Evolutionary conservation across 30 jellyfish, hydroid and myxozoan genomes (phyloP).

Genomic region (Phacellophora camtschatica): DNA sequence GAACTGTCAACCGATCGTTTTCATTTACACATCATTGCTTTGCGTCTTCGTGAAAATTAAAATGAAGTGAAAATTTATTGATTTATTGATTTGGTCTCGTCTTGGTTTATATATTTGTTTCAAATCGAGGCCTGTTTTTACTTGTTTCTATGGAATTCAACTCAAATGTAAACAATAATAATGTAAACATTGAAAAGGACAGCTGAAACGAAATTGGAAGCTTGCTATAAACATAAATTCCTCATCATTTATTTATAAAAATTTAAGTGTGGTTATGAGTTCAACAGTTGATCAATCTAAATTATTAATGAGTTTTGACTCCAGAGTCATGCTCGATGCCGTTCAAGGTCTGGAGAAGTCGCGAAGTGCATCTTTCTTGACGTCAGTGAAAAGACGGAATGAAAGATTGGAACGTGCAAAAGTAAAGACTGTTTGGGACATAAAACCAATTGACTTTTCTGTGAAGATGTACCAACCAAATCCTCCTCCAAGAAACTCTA

Average conservation of each 20-base stretch:
- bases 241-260: background rate
- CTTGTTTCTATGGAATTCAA: too few species aligned
- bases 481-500: slow-evolving; percentile 32
- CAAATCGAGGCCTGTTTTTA: too few species aligned
- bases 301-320: slow-evolving; percentile 26
- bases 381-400: background rate
- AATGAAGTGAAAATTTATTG: too few species aligned
- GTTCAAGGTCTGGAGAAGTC: slow-evolving; percentile 49
- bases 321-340: slow-evolving; percentile 36
- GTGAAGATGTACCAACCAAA: slow-evolving; percentile 37
- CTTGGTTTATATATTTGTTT: too few species aligned
- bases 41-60: too few species aligned
- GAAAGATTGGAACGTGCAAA: background rate
- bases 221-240: too few species aligned
- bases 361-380: slow-evolving; percentile 10
- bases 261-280: background rate
- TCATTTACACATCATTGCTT: too few species aligned
- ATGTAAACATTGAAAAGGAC: too few species aligned
- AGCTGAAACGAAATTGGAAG: too few species aligned
- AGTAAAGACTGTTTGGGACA: slow-evolving; percentile 47
- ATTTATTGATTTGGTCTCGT: too few species aligned
- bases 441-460: slow-evolving; percentile 49
- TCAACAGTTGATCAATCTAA: background rate
- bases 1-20: too few species aligned
- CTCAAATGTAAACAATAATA: too few species aligned